Evolutionary conservation across 2,113 vertebrate species (phyloP).

Genomic region (Dinomys branickii): DNA sequence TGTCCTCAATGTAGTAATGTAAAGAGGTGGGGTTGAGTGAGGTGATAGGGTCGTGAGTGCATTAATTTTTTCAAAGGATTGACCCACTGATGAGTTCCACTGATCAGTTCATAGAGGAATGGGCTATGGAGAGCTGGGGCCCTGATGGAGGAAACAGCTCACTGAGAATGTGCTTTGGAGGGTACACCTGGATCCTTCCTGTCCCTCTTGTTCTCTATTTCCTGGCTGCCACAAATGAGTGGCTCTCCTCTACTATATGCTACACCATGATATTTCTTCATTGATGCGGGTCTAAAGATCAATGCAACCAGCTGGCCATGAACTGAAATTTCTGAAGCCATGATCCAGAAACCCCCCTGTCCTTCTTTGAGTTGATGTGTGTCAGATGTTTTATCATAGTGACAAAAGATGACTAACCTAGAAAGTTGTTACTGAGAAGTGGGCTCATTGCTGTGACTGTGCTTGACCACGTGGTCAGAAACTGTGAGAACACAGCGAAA

Average conservation of each 20-base stretch:
- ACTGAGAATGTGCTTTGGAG: neutral
- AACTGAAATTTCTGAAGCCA: neutral
- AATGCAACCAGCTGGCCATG: neutral
- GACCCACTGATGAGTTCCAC: neutral
- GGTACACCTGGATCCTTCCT: neutral
- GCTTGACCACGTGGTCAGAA: neutral
- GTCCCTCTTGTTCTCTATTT: neutral
- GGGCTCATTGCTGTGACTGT: neutral
- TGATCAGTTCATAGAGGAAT: neutral
- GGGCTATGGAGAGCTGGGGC: neutral
- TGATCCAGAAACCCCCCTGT: neutral
- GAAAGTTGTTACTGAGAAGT: neutral
- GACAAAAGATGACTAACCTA: neutral
- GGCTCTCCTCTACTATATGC: neutral
- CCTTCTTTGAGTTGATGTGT: neutral
- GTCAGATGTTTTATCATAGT: neutral
- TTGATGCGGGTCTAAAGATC: neutral
- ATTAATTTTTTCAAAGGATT: neutral
- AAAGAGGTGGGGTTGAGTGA: neutral
- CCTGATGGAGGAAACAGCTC: neutral
- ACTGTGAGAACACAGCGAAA: neutral
- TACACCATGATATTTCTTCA: neutral
- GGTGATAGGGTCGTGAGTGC: neutral
- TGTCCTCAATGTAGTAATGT: neutral
- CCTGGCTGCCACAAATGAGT: neutral